Evolutionary conservation across 2,888 invertebrate species (phyloP).

Genomic region (Parascotia fuliginaria): DNA sequence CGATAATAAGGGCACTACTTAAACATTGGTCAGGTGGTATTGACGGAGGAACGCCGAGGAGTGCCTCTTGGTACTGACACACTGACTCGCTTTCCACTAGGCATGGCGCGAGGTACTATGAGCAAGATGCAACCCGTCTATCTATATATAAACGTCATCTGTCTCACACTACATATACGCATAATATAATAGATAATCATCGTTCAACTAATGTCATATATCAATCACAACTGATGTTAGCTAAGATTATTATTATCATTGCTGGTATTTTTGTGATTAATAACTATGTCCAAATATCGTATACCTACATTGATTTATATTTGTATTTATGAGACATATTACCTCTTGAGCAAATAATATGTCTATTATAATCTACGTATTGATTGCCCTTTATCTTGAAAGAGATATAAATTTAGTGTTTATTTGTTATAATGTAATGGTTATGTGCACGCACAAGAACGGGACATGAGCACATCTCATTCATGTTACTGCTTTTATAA

Average conservation of each 20-base stretch:
- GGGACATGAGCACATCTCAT: constrained; percentile 25
- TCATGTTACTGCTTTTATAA: constrained; percentile 30
- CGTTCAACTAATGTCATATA: constrained; percentile 25
- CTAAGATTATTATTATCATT: background rate
- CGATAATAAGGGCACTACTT: constrained; percentile 45
- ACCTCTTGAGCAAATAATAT: too few species aligned
- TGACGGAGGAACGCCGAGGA: constrained; percentile 40
- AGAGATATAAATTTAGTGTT: too few species aligned
- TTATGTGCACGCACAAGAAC: background rate
- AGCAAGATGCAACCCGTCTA: constrained; percentile 25
- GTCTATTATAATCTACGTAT: too few species aligned
- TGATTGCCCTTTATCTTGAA: too few species aligned
- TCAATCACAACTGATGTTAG: background rate
- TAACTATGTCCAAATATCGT: background rate
- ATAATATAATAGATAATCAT: constrained; percentile 36
- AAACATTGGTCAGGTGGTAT: constrained; percentile 59
- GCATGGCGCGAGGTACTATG: constrained; percentile 18
- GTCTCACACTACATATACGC: constrained; percentile 4
- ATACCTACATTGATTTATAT: background rate
- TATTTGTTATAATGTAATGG: too few species aligned
- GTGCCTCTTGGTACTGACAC: constrained; percentile 65
- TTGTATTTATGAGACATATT: background rate
- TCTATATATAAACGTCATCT: constrained; percentile 4
- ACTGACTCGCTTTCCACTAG: constrained; percentile 84
- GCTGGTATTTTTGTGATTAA: constrained; percentile 6